Evolutionary conservation across 2,797 vertebrate genomes (phyloP).

Genomic region (Cirrhinus molitorella): DNA sequence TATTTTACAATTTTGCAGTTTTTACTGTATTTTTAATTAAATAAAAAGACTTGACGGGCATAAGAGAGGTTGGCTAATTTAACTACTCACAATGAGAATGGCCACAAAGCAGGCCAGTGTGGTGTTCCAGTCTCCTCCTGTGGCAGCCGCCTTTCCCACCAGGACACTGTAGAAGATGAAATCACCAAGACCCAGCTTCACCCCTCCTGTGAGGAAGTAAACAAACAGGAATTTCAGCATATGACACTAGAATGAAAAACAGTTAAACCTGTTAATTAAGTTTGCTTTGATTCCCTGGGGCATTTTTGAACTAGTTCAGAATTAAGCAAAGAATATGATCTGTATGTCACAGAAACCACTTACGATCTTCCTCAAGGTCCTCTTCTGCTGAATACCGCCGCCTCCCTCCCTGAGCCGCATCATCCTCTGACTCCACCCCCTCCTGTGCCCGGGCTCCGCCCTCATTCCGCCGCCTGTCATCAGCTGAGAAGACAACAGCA

Average conservation of each 20-base stretch:
- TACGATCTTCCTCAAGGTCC: conserved; percentile 80
- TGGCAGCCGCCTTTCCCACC: conserved; percentile 93
- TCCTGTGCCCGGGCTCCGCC: conserved; percentile 31
- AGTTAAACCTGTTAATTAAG: background rate
- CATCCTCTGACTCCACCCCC: conserved; percentile 65
- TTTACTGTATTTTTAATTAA: no score
- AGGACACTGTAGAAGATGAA: conserved; percentile 99
- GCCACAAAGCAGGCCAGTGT: conserved; percentile 96
- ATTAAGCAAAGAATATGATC: background rate
- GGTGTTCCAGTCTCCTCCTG: conserved; percentile 96
- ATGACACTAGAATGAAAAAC: background rate
- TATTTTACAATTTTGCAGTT: background rate
- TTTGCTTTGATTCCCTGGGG: background rate
- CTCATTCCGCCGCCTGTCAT: conserved; percentile 68
- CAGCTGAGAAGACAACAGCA: conserved; percentile 66
- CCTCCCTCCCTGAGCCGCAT: conserved; percentile 26
- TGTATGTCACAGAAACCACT: conserved; percentile 58
- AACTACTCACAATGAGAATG: conserved; percentile 88
- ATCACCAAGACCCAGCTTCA: conserved; percentile 95
- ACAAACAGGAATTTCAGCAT: conserved; percentile 2
- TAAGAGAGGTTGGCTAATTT: no score
- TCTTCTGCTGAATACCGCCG: conserved; percentile 66
- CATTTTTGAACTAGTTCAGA: background rate
- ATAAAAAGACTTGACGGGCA: no score
- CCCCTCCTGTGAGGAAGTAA: conserved; percentile 79